These are phyloP conservation scores for Apis laboriosa DNA, from an alignment of 1,140 invertebrate genomes.

Conservation along the genomic window DNA sequence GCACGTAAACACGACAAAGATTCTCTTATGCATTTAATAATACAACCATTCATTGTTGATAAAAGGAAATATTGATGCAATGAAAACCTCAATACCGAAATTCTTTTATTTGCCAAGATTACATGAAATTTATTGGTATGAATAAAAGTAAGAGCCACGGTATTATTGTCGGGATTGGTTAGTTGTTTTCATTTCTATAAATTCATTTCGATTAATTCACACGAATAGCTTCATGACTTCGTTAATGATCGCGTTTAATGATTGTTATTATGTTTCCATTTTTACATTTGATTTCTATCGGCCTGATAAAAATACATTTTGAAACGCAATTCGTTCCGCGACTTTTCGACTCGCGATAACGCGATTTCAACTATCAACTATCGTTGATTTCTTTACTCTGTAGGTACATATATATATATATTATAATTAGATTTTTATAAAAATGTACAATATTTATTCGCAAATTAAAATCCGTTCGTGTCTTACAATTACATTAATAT, in stretches of 20 bases:
- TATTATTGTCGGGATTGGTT: not conserved
- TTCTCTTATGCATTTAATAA: not conserved
- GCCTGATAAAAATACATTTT: not conserved
- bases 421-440: not conserved
- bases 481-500: no score
- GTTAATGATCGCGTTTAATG: not conserved
- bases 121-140: not conserved
- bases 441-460: not conserved
- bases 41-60: not conserved
- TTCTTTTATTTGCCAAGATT: not conserved
- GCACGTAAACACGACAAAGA: not conserved
- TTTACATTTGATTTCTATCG: not conserved
- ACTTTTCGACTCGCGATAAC: not conserved
- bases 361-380: not conserved
- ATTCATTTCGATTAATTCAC: not conserved
- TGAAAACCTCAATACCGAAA: not conserved
- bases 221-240: not conserved
- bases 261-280: not conserved
- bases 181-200: not conserved
- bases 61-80: not conserved
- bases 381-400: no score
- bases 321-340: not conserved
- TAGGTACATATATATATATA: no score
- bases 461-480: not conserved
- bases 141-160: not conserved